These are phyloP conservation scores for Laspeyria flexula DNA, from an alignment of 2,888 invertebrate species.

Conservation along the genomic window DNA sequence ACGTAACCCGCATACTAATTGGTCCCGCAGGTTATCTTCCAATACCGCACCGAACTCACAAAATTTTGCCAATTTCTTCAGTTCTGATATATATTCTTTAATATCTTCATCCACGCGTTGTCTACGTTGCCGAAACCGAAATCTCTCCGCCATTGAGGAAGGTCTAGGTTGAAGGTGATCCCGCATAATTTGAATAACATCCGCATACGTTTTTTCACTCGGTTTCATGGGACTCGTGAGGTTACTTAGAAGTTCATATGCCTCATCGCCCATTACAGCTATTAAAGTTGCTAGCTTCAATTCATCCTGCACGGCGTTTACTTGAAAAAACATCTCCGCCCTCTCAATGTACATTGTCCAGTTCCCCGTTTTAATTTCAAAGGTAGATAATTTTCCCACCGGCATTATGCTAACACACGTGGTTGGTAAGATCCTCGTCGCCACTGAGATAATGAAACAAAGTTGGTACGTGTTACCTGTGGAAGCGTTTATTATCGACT, in stretches of 20 bases:
- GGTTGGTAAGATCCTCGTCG: too few species aligned
- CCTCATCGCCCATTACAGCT: conserved; percentile 2
- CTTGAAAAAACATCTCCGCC: too few species aligned
- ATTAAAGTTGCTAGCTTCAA: conserved; percentile 7
- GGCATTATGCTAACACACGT: too few species aligned
- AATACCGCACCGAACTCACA: conserved; percentile 5
- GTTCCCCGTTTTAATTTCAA: background rate
- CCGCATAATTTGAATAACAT: conserved; percentile 1
- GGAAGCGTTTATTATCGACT: too few species aligned
- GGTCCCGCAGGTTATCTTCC: conserved; percentile 17
- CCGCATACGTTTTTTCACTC: background rate
- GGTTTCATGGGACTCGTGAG: conserved; percentile 4
- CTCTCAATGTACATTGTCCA: conserved; percentile 2
- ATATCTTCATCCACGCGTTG: background rate
- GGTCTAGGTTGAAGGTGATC: conserved; percentile 5
- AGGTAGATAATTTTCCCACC: background rate
- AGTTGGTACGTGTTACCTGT: too few species aligned
- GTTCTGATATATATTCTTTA: conserved; percentile 1
- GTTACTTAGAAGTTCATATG: conserved; percentile 2
- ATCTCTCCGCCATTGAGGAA: conserved; percentile 11
- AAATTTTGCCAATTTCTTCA: conserved; percentile 12
- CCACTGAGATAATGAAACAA: too few species aligned
- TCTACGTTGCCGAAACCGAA: conserved; percentile 6
- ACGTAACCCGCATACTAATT: conserved; percentile 17
- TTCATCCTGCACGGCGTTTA: background rate